phyloP scores from a whole-genome alignment of 2,888 invertebrate genomes.

The Clunio marinus region DNA sequence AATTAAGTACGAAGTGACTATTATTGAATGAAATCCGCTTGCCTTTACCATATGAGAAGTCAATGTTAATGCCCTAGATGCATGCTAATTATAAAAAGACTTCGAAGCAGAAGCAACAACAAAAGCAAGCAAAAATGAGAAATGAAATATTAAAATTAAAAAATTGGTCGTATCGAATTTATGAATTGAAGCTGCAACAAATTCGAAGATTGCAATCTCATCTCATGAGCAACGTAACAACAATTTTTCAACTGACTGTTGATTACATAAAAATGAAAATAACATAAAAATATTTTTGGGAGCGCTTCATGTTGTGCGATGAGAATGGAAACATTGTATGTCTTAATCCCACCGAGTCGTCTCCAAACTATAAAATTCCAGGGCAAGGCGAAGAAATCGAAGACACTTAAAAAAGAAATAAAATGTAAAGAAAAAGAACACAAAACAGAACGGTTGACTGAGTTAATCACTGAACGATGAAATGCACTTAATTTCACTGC shows the following conservation, averaged over 20 bases:
- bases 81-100: conserved; percentile 16
- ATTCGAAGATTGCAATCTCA: no score
- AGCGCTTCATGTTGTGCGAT: conserved; percentile 1
- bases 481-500: conserved; percentile 11
- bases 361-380: conserved; percentile 9
- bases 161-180: conserved; percentile 14
- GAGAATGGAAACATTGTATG: neutral
- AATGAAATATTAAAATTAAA: neutral
- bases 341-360: neutral
- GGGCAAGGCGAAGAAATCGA: no score
- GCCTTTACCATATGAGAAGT: neutral
- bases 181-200: neutral
- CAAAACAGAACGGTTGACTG: neutral
- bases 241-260: no score
- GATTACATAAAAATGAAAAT: neutral
- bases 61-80: conserved; percentile 18
- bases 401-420: no score
- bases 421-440: conserved; percentile 3
- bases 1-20: conserved; percentile 23
- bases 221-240: no score
- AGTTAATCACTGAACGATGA: neutral
- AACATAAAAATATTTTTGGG: no score
- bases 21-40: conserved; percentile 17
- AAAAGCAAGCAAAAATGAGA: neutral
- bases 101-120: neutral